Conservation (phyloP, 1,140 invertebrate genomes). For the Grapholita molesta region DNA sequence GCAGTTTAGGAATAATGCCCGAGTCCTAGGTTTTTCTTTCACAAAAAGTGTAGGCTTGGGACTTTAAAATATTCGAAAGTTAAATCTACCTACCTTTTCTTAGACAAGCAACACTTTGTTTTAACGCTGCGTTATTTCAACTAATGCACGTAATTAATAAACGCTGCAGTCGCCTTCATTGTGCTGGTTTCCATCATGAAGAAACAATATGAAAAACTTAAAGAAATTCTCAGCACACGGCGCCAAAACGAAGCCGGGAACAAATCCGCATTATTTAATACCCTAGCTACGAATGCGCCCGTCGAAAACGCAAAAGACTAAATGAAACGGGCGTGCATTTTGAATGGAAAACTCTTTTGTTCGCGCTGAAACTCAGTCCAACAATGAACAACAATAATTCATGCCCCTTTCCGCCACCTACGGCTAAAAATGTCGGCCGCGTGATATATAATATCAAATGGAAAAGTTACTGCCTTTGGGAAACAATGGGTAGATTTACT, state of each 20-base stretch:
- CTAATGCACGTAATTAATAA: no score
- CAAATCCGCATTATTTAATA: conserved; percentile 69
- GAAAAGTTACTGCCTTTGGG: conserved; percentile 69
- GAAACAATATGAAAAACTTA: conserved; percentile 23
- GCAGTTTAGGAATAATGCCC: no score
- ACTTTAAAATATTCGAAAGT: no score
- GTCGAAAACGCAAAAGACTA: conserved; percentile 71
- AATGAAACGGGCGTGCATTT: conserved; percentile 75
- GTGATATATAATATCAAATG: conserved; percentile 74
- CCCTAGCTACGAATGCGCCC: conserved; percentile 65
- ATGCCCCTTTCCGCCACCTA: conserved; percentile 74
- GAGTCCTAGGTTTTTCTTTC: no score
- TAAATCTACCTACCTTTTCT: no score
- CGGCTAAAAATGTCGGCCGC: conserved; percentile 75
- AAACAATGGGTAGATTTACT: conserved; percentile 53
- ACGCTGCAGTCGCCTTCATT: no score
- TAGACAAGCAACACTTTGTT: no score
- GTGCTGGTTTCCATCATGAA: background rate
- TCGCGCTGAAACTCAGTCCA: conserved; percentile 60
- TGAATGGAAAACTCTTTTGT: conserved; percentile 75
- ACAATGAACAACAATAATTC: conserved; percentile 77
- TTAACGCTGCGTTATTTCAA: no score
- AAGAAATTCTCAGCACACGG: conserved; percentile 24
- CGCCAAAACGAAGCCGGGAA: conserved; percentile 48
- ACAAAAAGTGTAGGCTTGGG: no score